Evolutionary conservation across 2,113 vertebrate species (phyloP), one percentile per base, ranked within the genome.

Genomic region (Hydropotes inermis): DNA sequence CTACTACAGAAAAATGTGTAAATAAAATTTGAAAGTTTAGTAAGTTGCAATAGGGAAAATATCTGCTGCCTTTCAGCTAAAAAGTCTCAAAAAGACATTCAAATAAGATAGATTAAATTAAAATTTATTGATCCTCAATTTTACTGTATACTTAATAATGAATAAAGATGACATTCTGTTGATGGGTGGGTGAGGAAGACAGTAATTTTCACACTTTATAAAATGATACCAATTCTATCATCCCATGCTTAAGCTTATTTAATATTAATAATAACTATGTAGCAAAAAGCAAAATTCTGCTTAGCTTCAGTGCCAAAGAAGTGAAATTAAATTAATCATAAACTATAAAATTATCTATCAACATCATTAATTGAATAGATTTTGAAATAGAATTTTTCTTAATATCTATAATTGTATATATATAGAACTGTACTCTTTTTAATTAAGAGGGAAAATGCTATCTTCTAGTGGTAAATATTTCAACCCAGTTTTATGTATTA

Each of bases 1-100:
- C 52, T 88, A 93, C 91, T 52, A 96, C 7, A 67, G 23, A 94
- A 94, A 95, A 93, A 96, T n/a, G 30, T 94, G 8, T 15, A 95
- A 94, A 92, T 81, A 67, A 1, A 60, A 16, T 85, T 76, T 91
- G 39, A 83, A 97, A 96, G 23, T 76, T 94, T 11, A 90, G 25
- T 76, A 95, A 87, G 2, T 11, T 79, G 15, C 23, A 45, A 16
- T 7, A 67, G 43, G 21, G 7, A 97, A 74, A 67, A 70, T 58
- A 84, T 97, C 33, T 76, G 12, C 28, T 89, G 21, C 7, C 0
- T 52, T 94, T 81, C 21, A 87, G 9, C 7, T 76, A 57, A 58
- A 10, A 52, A 74, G 25, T 87, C 11, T 79, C 87, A 52, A 76
- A 70, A 27, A 91, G 28, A 45, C 6, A 58, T 60, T 94, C 25